A percentile compares a stretch with the other conserved stretches of the same genome.
phyloP scores from a whole-genome alignment of 2,113 vertebrate species.

The Oryzias melastigma region DNA sequence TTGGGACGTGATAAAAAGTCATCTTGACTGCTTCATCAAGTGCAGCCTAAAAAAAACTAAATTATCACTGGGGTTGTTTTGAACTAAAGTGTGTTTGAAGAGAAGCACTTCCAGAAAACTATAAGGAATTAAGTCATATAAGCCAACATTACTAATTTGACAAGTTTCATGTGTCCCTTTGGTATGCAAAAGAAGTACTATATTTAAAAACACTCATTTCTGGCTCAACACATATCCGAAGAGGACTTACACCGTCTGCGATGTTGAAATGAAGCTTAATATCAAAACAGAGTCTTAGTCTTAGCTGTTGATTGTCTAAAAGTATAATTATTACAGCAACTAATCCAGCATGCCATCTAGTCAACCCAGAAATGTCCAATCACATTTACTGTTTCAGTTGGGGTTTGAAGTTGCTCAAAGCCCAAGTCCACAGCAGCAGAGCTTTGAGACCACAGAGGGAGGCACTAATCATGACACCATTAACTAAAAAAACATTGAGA shows the following conservation, averaged over 20 bases:
- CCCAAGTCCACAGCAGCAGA: constrained; percentile 47
- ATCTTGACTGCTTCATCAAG: constrained; percentile 11
- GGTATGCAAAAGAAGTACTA: constrained; percentile 65
- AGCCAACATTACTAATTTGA: constrained; percentile 59
- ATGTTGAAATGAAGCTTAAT: constrained; percentile 44
- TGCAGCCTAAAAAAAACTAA: constrained; percentile 36
- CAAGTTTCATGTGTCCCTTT: constrained; percentile 56
- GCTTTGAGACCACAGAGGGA: constrained; percentile 66
- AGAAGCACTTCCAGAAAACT: constrained; percentile 14
- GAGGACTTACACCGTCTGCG: constrained; percentile 43
- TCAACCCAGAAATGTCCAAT: constrained; percentile 75
- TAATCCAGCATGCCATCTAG: constrained; percentile 70
- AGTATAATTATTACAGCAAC: constrained; percentile 70
- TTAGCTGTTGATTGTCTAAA: constrained; percentile 70
- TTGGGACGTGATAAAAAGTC: constrained; percentile 2
- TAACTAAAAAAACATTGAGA: constrained; percentile 73
- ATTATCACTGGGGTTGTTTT: constrained; percentile 21
- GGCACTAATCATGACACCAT: constrained; percentile 67
- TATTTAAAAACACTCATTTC: constrained; percentile 60
- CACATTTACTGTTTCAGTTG: constrained; percentile 60
- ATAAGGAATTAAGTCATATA: constrained; percentile 36
- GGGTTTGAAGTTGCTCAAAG: constrained; percentile 60
- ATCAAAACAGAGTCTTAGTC: constrained; percentile 67
- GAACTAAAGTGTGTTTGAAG: constrained; percentile 29
- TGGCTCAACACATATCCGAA: constrained; percentile 39